A percentile compares a stretch with the other conserved stretches of the same genome.
Evolutionary conservation across 2,113 vertebrate genomes (phyloP).

Genomic region (Tylochromis polylepis): DNA sequence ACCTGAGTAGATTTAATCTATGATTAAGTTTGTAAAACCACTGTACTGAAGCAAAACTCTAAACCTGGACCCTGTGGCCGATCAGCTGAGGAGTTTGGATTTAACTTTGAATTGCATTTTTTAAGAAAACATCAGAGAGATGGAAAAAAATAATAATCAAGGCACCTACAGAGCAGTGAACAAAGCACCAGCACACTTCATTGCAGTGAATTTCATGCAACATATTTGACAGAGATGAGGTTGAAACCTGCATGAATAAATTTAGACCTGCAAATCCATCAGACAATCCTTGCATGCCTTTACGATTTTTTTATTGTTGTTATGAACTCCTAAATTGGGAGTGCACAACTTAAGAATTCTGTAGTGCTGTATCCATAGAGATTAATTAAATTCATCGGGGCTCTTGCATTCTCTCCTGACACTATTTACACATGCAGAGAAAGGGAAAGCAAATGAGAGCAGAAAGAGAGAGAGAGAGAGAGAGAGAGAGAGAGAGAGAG

Average conservation of each 20-base stretch:
- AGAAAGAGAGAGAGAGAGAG: not conserved
- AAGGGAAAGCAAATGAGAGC: not conserved
- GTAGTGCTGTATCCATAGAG: conserved; percentile 8
- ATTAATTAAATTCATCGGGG: conserved; percentile 12
- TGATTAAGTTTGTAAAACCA: not conserved
- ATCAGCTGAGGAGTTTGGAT: not conserved
- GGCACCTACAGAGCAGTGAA: not conserved
- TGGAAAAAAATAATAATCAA: not conserved
- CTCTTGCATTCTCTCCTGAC: not conserved
- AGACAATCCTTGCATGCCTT: not conserved
- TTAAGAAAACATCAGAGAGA: not conserved
- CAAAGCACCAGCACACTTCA: not conserved
- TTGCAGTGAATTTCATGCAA: not conserved
- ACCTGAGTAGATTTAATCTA: not conserved
- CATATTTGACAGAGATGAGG: not conserved
- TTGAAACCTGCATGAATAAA: not conserved
- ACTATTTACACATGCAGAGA: not conserved
- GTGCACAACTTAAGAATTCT: not conserved
- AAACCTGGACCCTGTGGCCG: not conserved
- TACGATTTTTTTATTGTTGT: not conserved
- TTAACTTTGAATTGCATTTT: not conserved
- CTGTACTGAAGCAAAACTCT: not conserved
- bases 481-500: not conserved
- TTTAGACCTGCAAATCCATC: not conserved
- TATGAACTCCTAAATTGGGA: not conserved